Evolutionary conservation across 2,113 vertebrate genomes (phyloP).

Genomic region (Corapipo altera): DNA sequence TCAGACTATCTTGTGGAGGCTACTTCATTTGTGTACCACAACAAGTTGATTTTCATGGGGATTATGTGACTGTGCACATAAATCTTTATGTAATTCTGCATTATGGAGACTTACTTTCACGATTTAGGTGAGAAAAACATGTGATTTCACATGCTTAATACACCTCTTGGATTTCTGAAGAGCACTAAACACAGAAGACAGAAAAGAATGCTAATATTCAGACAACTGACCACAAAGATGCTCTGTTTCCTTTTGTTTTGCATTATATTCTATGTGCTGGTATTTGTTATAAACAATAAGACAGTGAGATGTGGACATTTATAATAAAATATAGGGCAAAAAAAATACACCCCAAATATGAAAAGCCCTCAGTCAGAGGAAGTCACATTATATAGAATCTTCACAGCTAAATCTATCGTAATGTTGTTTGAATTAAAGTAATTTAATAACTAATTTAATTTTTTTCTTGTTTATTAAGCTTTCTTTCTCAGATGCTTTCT

Average conservation of each 20-base stretch:
- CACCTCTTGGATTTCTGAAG: neutral
- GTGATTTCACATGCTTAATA: neutral
- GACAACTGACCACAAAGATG: neutral
- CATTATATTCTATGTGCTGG: neutral
- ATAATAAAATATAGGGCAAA: neutral
- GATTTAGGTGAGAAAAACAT: neutral
- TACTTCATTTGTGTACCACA: conserved; percentile 33
- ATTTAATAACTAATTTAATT: neutral
- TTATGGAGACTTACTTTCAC: neutral
- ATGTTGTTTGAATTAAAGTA: neutral
- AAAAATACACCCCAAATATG: neutral
- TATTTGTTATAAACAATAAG: neutral
- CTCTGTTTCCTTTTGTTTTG: conserved; percentile 27
- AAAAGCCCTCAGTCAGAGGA: neutral
- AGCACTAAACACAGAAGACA: neutral
- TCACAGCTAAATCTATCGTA: neutral
- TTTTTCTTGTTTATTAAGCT: neutral
- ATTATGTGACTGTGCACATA: neutral
- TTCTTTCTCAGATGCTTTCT: neutral
- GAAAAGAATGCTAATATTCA: neutral
- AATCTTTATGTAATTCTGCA: conserved; percentile 45
- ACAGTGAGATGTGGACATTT: neutral
- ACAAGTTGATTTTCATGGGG: conserved; percentile 47
- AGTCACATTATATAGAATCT: neutral
- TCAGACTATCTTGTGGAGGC: neutral